Evolutionary conservation across 2,888 invertebrate genomes (phyloP), one percentile per base, ranked within the genome.

Genomic region (Branchellion lobata): DNA sequence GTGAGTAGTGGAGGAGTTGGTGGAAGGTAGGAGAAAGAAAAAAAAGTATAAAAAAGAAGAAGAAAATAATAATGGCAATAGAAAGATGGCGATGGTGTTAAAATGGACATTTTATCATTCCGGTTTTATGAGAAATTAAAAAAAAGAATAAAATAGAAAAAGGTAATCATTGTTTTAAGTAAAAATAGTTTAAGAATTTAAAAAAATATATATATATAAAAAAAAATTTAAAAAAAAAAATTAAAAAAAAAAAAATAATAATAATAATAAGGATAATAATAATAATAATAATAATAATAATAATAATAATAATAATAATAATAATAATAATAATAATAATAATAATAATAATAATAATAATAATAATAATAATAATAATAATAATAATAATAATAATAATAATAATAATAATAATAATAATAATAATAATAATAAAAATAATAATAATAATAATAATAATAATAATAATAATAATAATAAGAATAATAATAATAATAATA

Each of bases 401-500:
- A 75, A 14, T 75, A 75, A 14, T 65, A 75, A 24, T 75, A 75
- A 29, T 75, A 75, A 68, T 65, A 75, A 29, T 75, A 65, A 29
- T 75, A 75, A 29, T 75, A 75, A 21, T 75, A 65, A 24, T 75
- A 75, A 24, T 75, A 75, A 31, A 18, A 72, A 31, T 72, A 33
- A 31, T 72, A 72, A 31, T 72, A 72, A 31, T 72, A 72, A 31
- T 72, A 72, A 31, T 72, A 68, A n/a, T 68, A 68, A n/a, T 68
- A 68, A n/a, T 29, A 68, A n/a, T 72, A 72, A 31, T 34, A 29
- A n/a, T 72, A 34, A n/a, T 72, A 72, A n/a, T 72, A 72, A 14
- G 8, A 33, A 14, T 72, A 72, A 14, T 72, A 33, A 14, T 34
- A 33, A 31, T 72, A 33, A 31, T 72, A 33, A 31, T 72, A 72